Evolutionary conservation across 1,140 invertebrate genomes (phyloP), one percentile per base, ranked within the genome.

Genomic region (Teleogryllus occipitalis): DNA sequence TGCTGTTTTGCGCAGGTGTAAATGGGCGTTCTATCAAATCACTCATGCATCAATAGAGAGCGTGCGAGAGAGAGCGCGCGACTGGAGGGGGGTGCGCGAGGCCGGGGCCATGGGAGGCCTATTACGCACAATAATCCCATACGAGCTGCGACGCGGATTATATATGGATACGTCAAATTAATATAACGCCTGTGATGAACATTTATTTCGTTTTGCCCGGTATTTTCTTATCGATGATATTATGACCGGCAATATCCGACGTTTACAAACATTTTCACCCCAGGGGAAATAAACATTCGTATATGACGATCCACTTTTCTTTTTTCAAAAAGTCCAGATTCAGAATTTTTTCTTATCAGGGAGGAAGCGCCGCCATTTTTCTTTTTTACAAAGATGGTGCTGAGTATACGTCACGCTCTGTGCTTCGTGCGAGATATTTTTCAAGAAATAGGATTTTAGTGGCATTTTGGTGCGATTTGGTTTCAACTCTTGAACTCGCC

Each of bases 151-250:
- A 65, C 54, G 10, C 54, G 54, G 54, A 65, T 65, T 65, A 65
- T 65, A 65, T 65, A 65, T 65, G 54, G 54, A 65, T 65, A 65
- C 54, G 54, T 65, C 54, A 65, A 65, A 65, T 65, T 65, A 65
- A 65, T 65, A 65, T 65, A 65, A 65, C 54, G 54, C 18, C 18
- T 7, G 54, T 65, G 54, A 65, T 65, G 54, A 65, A 65, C 54
- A 65, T 65, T 65, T 65, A 65, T 65, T 65, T 65, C 54, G 54
- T 65, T 18, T 65, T 10, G 2, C 18, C 18, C 54, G 54, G 54
- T 65, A 65, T 65, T 65, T 65, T 65, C 54, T 18, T 65, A 14
- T 65, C 54, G 18, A 65, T 65, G 54, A 7, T 65, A 65, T 65
- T 65, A 7, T 65, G 54, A 65, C 54, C 54, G 54, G 10, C 54